Conservation (phyloP, 2,797 vertebrate species). For the Schizopygopsis pylzovi region DNA sequence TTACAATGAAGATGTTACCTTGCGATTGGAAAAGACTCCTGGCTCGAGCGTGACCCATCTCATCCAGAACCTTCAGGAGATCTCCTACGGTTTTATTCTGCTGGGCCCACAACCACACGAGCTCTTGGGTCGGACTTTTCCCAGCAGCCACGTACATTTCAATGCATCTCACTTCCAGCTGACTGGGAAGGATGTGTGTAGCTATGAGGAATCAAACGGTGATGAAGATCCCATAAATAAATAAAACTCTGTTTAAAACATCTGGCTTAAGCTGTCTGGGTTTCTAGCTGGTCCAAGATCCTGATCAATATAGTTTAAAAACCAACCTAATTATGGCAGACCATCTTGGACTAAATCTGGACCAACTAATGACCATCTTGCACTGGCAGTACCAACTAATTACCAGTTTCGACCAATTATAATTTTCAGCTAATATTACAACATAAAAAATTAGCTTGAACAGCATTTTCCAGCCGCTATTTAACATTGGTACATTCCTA, state of each 20-base stretch:
- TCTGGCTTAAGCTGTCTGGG: not conserved
- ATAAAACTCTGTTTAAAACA: not conserved
- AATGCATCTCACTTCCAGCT: constrained; percentile 76
- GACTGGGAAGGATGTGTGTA: constrained; percentile 71
- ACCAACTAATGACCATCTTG: not conserved
- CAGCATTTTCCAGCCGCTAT: not conserved
- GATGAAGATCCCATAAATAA: no score
- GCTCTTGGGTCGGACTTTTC: constrained; percentile 79
- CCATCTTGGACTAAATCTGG: not conserved
- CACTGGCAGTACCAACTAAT: not conserved
- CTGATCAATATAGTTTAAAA: not conserved
- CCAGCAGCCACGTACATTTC: constrained; percentile 77
- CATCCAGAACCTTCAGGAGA: constrained; percentile 71
- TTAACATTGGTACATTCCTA: not conserved
- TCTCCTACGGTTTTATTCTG: constrained; percentile 79
- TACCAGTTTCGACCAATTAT: not conserved
- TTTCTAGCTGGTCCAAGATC: not conserved
- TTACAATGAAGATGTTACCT: constrained; percentile 59
- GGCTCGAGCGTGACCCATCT: constrained; percentile 66
- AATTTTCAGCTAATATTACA: not conserved
- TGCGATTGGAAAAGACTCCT: constrained; percentile 3
- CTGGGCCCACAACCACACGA: constrained; percentile 85
- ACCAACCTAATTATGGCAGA: not conserved
- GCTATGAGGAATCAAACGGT: constrained; percentile 64
- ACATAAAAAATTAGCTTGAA: not conserved